A percentile compares a stretch with the other conserved stretches of the same genome.
Conservation (phyloP, 2,888 invertebrate species). For the Philhelius pedissequus region DNA sequence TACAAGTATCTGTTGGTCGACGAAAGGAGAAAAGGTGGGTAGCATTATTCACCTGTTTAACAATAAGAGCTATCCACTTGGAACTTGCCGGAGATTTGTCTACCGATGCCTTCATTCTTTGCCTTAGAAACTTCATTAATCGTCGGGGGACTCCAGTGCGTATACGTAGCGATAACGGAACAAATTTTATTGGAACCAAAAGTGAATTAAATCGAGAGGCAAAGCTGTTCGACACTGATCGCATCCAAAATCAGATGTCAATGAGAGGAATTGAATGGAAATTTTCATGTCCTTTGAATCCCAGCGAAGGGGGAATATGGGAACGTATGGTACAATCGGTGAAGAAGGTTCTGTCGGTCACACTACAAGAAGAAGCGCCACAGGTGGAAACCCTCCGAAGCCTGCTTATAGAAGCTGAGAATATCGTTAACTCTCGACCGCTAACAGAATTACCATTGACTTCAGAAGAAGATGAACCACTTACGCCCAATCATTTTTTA, state of each 20-base stretch:
- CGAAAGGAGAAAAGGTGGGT: too few relatives aligned
- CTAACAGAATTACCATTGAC: conserved; percentile 30
- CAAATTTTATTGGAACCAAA: not conserved
- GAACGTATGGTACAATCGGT: conserved; percentile 61
- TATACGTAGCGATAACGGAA: not conserved
- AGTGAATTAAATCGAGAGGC: too few relatives aligned
- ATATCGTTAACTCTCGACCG: conserved; percentile 41
- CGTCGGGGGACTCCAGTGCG: not conserved
- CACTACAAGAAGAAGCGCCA: conserved; percentile 1
- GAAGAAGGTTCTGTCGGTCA: not conserved
- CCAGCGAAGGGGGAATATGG: conserved; percentile 63
- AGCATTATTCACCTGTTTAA: too few relatives aligned
- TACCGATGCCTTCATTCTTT: too few relatives aligned
- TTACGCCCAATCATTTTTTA: conserved; percentile 47
- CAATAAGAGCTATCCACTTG: too few relatives aligned
- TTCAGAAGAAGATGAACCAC: conserved; percentile 7
- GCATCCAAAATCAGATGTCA: conserved; percentile 33
- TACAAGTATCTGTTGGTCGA: too few relatives aligned
- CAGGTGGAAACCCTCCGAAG: conserved; percentile 28
- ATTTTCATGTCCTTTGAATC: conserved; percentile 24
- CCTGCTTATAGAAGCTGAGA: conserved; percentile 16
- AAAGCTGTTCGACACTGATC: conserved; percentile 9
- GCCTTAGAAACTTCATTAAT: not conserved
- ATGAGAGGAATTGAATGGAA: conserved; percentile 16
- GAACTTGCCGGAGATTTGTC: too few relatives aligned